Base-by-base conservation (phyloP, 2,797 vertebrate species). In the Ambastaia sidthimunki region DNA sequence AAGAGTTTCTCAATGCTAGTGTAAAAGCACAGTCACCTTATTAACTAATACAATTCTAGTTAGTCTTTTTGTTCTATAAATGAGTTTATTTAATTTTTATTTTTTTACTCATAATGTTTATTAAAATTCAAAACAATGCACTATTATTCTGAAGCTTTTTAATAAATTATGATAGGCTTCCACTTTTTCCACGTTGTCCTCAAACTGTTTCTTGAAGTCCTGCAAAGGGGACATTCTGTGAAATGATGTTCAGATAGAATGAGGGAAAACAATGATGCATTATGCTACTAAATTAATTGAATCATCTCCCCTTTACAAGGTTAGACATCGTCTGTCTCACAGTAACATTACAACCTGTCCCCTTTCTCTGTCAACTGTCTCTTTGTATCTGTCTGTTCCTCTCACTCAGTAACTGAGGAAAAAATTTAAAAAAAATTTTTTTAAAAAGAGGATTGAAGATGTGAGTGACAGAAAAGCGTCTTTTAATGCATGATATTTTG, bases 401-500 rank as follows among this genome's bases (percentile, higher is more conserved):
- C 67, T 62, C 4, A 7, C 13, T n/a, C 12, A 18, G 25, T 48
- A 54, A 60, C 66, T 48, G 10, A 28, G 21, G 67, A 72, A 66
- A 83, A 78, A 50, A n/a, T n/a, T n/a, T n/a, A n/a, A n/a, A n/a
- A n/a, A n/a, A n/a, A n/a, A n/a, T n/a, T n/a, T n/a, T n/a, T n/a
- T n/a, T n/a, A n/a, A 63, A 73, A 11, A 44, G 41, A 44, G 41
- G 10, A 44, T 44, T 44, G 9, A 44, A 44, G 41, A 44, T 44
- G 41, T 44, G 79, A 55, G 37, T 69, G 78, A 63, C 70, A 67
- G 66, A 63, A 84, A 83, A 21, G 59, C 44, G 84, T 37, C 85
- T 82, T 80, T 90, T 86, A 80, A 82, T 80, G 54, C 82, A 60
- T 87, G 82, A 87, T 84, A 85, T 87, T 89, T 69, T 85, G 84